Percentiles rank a stretch among this genome's conserved stretches.
Evolutionary conservation across 2,113 vertebrate genomes (phyloP).

Genomic region (Chiloscyllium plagiosum): DNA sequence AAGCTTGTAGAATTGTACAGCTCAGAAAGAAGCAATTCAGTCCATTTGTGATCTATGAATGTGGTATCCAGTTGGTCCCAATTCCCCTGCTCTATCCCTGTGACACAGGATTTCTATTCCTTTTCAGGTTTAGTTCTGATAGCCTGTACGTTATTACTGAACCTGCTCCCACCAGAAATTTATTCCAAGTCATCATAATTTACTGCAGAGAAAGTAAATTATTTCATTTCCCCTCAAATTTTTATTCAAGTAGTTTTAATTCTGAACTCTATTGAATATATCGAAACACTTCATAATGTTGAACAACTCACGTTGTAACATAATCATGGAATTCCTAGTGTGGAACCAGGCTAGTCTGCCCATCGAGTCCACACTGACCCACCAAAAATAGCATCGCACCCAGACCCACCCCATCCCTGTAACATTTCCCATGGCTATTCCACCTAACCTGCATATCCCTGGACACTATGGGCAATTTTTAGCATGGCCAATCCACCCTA

Average conservation of each 20-base stretch:
- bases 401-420: no score
- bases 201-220: not conserved
- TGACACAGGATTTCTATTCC: not conserved
- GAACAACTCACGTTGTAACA: not conserved
- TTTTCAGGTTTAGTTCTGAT: not conserved
- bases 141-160: not conserved
- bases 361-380: no score
- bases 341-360: no score
- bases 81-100: not conserved
- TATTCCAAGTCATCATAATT: not conserved
- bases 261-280: no score
- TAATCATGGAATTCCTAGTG: no score
- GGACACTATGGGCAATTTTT: no score
- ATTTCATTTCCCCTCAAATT: not conserved
- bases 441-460: no score
- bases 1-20: not conserved
- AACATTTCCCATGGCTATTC: no score
- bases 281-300: not conserved
- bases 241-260: not conserved
- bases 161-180: not conserved
- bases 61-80: not conserved
- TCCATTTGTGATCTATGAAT: not conserved
- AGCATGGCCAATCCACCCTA: no score
- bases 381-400: no score
- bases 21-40: not conserved